Base-by-base conservation (phyloP, 2,797 vertebrate genomes). In the Pseudochromis fuscus region DNA sequence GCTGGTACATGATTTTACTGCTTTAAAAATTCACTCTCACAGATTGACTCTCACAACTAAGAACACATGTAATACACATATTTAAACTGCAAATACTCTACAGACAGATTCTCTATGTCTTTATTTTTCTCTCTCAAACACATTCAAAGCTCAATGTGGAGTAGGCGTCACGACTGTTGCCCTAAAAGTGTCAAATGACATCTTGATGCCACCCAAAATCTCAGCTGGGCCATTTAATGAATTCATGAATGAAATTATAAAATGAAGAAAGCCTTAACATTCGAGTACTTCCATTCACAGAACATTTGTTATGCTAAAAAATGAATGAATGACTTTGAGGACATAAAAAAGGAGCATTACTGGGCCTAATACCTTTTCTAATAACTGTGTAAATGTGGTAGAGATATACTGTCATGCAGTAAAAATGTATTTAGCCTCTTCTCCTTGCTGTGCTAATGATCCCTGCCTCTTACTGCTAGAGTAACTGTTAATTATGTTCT, bases 111-210 rank as follows among this genome's bases (percentile, higher is more conserved):
- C 16, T 60, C 31, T 53, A 3, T 45, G 40, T 53, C 27, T 35
- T 25, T 59, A 9, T 49, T 30, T 25, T 37, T 13, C n/a, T 53
- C 70, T 38, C 30, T 33, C 21, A 64, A 51, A 57, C 56, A 66
- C 13, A 48, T 19, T 75, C 55, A 61, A 24, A 70, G 67, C 69
- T 79, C 78, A 73, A 79, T 78, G 49, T 50, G 45, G 48, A 64
- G 66, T n/a, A 59, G 35, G 56, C 65, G 5, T 85, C 64, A 72
- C 81, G 37, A 6, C 27, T 44, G 48, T 71, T 87, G 82, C 66
- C 74, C 86, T 82, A 49, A 86, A 90, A 79, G 67, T 86, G 84
- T 88, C 82, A 91, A 86, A 85, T 75, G 78, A 63, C 72, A 57
- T 86, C 75, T 77, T 69, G 71, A 85, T 73, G 57, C 77, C 75